A percentile compares a stretch with the other conserved stretches of the same genome.
phyloP scores from a whole-genome alignment of 30 jellyfish, hydroid and myxozoan genomes.

The Turritopsis rubra region DNA sequence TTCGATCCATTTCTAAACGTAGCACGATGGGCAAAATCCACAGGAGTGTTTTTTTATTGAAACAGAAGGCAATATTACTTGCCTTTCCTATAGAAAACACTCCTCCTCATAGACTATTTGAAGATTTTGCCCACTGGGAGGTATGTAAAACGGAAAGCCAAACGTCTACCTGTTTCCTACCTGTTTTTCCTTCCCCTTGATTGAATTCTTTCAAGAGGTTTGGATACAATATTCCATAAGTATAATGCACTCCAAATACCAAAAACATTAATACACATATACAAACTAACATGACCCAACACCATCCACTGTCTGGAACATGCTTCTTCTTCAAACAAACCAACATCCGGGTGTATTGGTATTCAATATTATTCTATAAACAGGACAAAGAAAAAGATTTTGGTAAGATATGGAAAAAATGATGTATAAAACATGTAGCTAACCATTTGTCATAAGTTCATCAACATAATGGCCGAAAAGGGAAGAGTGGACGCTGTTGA shows the following conservation, averaged over 20 bases:
- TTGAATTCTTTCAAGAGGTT: conserved; percentile 49
- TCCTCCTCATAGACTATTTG: no score
- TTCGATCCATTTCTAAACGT: no score
- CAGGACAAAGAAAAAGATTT: background rate
- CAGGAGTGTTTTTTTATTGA: no score
- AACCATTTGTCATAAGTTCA: no score
- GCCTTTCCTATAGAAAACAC: no score
- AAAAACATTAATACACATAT: conserved; percentile 60
- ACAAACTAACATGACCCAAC: conserved; percentile 57
- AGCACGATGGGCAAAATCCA: no score
- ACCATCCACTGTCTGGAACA: conserved; percentile 26
- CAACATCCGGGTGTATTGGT: background rate
- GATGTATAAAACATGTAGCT: no score
- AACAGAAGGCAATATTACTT: no score
- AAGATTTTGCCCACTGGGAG: no score
- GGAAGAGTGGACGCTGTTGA: no score
- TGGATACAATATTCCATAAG: conserved; percentile 83
- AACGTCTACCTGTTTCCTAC: conserved; percentile 14
- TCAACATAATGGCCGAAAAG: no score
- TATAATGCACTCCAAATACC: conserved; percentile 93
- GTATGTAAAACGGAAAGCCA: background rate
- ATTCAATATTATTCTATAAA: background rate
- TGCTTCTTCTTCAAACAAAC: background rate
- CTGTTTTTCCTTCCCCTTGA: conserved; percentile 89
- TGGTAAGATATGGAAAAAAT: no score